These are phyloP conservation scores for Pachymerium ferrugineum DNA, from an alignment of 2,888 invertebrate genomes.

Conservation along the genomic window DNA sequence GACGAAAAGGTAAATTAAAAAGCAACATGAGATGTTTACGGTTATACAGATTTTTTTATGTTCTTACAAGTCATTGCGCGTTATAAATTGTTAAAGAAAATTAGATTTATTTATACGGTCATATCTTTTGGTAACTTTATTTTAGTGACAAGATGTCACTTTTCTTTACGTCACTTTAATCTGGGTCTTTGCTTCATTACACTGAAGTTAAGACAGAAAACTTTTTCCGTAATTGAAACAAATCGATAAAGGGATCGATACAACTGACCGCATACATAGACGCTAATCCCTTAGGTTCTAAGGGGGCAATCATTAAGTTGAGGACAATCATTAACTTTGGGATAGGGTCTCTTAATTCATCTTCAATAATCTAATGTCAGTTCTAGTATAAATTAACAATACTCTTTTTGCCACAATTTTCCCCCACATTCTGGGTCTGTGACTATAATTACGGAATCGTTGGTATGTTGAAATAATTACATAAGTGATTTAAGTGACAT, in stretches of 20 bases:
- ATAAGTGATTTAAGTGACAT: neutral
- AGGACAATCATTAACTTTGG: too few relatives aligned
- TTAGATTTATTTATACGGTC: too few relatives aligned
- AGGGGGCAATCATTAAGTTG: neutral
- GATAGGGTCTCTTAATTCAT: too few relatives aligned
- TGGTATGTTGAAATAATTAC: neutral
- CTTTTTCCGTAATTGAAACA: conserved; percentile 17
- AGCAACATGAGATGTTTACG: too few relatives aligned
- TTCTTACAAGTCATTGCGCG: too few relatives aligned
- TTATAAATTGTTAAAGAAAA: too few relatives aligned
- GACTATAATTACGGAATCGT: too few relatives aligned
- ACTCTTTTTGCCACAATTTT: neutral
- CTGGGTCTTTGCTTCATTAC: neutral
- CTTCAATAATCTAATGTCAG: neutral
- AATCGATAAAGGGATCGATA: conserved; percentile 1
- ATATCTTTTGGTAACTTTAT: too few relatives aligned
- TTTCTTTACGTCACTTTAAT: neutral
- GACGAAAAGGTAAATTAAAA: neutral
- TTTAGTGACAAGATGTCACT: neutral
- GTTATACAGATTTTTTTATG: too few relatives aligned
- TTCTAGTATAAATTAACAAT: neutral
- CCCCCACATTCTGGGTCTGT: too few relatives aligned
- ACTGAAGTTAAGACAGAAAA: neutral
- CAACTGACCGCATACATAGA: neutral
- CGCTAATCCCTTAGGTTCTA: neutral